Evolutionary conservation across 2,113 vertebrate species (phyloP), one percentile per base, ranked within the genome.

Genomic region (Hemibagrus wyckioides): DNA sequence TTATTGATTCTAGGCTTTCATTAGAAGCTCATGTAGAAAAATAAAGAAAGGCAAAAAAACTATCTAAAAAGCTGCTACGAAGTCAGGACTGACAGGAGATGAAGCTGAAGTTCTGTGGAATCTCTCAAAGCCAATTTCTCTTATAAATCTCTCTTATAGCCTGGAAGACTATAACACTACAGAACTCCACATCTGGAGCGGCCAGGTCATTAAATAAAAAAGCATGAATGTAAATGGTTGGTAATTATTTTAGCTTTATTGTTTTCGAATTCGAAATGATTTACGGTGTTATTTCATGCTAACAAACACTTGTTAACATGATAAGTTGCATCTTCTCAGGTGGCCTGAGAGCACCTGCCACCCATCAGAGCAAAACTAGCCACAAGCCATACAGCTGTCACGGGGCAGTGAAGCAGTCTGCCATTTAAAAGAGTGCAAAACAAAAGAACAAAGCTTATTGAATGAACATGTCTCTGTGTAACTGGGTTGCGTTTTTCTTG

Each of bases 391-490:
- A 76, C 41, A 76, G 23, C 73, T 76, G 41, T 3, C 25, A 7
- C 28, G 73, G 50, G 41, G 25, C 73, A 44, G 7, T 28, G 25
- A 50, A 76, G 41, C 41, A 28, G 44, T 48, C 48, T 17, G 73
- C 41, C 3, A 76, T 48, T 50, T 25, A 48, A 4, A 17, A 6
- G 71, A 75, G 23, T 1, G 23, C 10, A 75, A 75, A 28, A 48
- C 71, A 75, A 75, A 73, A 73, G 69, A 48, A 44, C 39, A 48
- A 75, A 48, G 71, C 41, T 25, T 44, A 28, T 5, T 28, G 71
- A 75, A 48, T 75, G 71, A 75, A 75, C 28, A 44, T 25, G 41
- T 76, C 25, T 76, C 23, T 76, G 41, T n/a, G 73, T 75, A 75
- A 75, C 25, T 28, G 71, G 71, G 39, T 48, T 48, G 41, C 19